A percentile compares a stretch with the other conserved stretches of the same genome.
These are phyloP conservation scores for Palaemon carinicauda DNA, from an alignment of 1,140 invertebrate species.

Conservation along the genomic window DNA sequence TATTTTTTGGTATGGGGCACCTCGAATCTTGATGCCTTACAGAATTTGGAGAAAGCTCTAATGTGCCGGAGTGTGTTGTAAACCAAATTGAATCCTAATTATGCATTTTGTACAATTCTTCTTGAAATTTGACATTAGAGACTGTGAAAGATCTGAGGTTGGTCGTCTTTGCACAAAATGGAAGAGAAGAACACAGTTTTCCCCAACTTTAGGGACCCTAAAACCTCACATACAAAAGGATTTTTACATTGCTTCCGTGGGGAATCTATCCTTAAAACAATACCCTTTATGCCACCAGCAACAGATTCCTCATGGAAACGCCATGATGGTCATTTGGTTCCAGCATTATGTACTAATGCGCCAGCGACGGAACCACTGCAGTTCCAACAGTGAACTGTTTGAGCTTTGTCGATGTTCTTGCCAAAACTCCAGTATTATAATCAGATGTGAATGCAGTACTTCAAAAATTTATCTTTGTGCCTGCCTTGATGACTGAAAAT, in stretches of 20 bases:
- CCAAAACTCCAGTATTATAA: background rate
- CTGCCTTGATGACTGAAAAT: background rate
- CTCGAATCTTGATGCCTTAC: too few relatives aligned
- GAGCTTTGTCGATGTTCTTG: slow-evolving; percentile 14
- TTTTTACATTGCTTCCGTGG: background rate
- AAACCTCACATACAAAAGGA: background rate
- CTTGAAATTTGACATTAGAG: slow-evolving; percentile 5
- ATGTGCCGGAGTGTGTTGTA: background rate
- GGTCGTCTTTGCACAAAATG: slow-evolving; percentile 6
- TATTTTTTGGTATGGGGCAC: too few relatives aligned
- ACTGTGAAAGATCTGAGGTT: slow-evolving; percentile 9
- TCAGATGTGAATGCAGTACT: background rate
- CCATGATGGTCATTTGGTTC: background rate
- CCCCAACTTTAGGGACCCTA: background rate
- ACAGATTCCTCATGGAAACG: background rate
- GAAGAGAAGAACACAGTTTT: background rate
- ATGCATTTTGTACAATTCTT: slow-evolving; percentile 2
- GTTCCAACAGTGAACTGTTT: too few relatives aligned
- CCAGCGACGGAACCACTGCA: background rate
- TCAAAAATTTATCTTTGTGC: background rate
- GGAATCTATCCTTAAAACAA: background rate
- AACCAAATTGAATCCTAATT: too few relatives aligned
- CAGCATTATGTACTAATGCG: slow-evolving; percentile 6
- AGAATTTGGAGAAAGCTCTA: too few relatives aligned
- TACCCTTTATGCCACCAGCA: background rate